These are phyloP conservation scores for Enteromius radiatus DNA, from an alignment of 2,797 vertebrate genomes.

Conservation along the genomic window DNA sequence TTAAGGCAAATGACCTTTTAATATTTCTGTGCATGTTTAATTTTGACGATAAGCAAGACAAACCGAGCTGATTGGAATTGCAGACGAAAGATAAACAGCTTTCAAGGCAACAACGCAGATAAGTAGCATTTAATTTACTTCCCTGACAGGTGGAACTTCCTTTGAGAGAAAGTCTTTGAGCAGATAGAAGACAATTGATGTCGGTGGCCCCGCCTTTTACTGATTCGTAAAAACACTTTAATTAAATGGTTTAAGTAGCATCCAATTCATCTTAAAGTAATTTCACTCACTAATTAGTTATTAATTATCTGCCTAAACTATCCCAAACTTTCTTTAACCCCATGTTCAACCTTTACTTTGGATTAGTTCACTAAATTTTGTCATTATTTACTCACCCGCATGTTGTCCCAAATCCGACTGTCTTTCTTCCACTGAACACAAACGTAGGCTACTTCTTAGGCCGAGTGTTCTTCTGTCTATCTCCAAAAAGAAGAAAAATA, in stretches of 20 bases:
- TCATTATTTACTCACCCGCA: background rate
- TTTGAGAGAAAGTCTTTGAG: constrained; percentile 23
- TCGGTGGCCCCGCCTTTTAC: constrained; percentile 27
- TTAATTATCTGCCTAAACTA: constrained; percentile 2
- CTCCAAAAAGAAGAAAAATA: background rate
- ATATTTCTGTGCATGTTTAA: constrained; percentile 39
- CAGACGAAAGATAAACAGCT: constrained; percentile 36
- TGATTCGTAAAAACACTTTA: constrained; percentile 36
- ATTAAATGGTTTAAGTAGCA: constrained; percentile 39
- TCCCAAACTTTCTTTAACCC: background rate
- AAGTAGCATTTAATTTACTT: constrained; percentile 44
- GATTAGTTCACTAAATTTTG: background rate
- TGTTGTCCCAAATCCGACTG: background rate
- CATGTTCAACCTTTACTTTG: background rate
- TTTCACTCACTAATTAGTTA: constrained; percentile 34
- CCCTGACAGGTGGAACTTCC: constrained; percentile 22
- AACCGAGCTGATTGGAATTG: constrained; percentile 29
- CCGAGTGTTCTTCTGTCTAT: background rate
- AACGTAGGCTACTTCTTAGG: background rate
- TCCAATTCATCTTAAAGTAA: constrained; percentile 38
- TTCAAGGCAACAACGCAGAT: constrained; percentile 37
- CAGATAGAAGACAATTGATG: constrained; percentile 48
- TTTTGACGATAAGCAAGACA: constrained; percentile 37
- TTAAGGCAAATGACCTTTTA: constrained; percentile 48
- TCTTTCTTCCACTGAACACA: background rate